These are phyloP conservation scores for Cebus imitator DNA, from an alignment of 2,113 vertebrate species.

Conservation along the genomic window DNA sequence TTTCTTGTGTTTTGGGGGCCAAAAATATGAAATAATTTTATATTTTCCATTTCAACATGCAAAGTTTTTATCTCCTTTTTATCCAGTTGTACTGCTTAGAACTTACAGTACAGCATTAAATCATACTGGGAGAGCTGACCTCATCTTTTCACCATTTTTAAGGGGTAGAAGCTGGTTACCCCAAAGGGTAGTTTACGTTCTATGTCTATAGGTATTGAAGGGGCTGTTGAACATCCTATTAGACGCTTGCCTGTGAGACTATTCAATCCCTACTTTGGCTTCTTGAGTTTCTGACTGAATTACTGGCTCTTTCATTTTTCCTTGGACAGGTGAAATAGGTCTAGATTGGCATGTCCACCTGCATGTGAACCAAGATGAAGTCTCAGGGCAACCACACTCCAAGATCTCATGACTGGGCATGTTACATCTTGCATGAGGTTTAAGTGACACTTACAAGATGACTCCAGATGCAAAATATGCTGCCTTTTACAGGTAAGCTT, in stretches of 20 bases:
- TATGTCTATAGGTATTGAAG: fast-evolving
- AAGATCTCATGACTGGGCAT: not conserved
- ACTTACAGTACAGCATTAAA: not conserved
- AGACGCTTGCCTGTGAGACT: not conserved
- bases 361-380: not conserved
- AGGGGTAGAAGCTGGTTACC: not conserved
- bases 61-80: not conserved
- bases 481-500: fast-evolving
- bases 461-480: not conserved
- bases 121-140: not conserved
- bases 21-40: not conserved
- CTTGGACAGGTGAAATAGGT: not conserved
- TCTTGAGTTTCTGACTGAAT: not conserved
- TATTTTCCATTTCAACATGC: not conserved
- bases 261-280: not conserved
- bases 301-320: not conserved
- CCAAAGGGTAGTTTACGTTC: fast-evolving
- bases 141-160: not conserved
- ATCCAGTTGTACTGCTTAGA: not conserved
- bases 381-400: too few species aligned
- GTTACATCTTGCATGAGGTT: fast-evolving
- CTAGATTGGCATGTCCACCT: fast-evolving
- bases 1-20: not conserved
- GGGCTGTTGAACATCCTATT: not conserved
- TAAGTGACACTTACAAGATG: not conserved